These are phyloP conservation scores for Leptocoma aspasia DNA, from an alignment of 2,113 vertebrate genomes.

Conservation along the genomic window DNA sequence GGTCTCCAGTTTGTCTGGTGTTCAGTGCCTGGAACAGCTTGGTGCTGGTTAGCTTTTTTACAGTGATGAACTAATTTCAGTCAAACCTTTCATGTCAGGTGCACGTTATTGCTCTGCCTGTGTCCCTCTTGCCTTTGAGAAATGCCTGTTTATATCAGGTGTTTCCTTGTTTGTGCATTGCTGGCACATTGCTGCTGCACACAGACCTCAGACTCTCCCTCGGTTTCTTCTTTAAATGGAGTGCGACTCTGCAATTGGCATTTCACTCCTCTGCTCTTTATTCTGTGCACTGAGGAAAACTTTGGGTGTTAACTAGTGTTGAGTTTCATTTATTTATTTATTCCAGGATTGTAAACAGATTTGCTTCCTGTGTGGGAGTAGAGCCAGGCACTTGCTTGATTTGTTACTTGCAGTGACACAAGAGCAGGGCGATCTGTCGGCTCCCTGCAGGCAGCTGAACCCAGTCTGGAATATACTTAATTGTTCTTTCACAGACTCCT, in stretches of 20 bases:
- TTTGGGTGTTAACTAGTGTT: constrained; percentile 24
- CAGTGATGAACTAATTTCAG: neutral
- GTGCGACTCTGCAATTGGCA: neutral
- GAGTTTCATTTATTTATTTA: constrained; percentile 49
- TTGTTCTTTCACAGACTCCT: constrained; percentile 40
- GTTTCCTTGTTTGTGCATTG: neutral
- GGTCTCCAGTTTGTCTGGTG: neutral
- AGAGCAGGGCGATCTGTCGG: constrained; percentile 24
- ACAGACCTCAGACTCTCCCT: neutral
- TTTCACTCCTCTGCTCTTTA: neutral
- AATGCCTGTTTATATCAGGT: neutral
- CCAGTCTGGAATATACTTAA: constrained; percentile 44
- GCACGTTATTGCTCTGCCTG: neutral
- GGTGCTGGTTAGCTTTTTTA: neutral
- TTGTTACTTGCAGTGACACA: constrained; percentile 29
- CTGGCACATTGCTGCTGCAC: neutral
- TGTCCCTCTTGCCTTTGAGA: neutral
- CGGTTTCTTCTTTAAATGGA: neutral
- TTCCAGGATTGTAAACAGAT: constrained; percentile 64
- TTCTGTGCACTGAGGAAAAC: constrained; percentile 21
- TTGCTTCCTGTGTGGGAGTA: constrained; percentile 59
- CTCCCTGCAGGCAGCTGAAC: constrained; percentile 25
- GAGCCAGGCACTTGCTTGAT: constrained; percentile 60
- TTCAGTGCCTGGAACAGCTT: neutral
- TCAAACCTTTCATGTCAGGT: neutral